Evolutionary conservation across 2,113 vertebrate species (phyloP).

Genomic region (Hiodon tergisus): DNA sequence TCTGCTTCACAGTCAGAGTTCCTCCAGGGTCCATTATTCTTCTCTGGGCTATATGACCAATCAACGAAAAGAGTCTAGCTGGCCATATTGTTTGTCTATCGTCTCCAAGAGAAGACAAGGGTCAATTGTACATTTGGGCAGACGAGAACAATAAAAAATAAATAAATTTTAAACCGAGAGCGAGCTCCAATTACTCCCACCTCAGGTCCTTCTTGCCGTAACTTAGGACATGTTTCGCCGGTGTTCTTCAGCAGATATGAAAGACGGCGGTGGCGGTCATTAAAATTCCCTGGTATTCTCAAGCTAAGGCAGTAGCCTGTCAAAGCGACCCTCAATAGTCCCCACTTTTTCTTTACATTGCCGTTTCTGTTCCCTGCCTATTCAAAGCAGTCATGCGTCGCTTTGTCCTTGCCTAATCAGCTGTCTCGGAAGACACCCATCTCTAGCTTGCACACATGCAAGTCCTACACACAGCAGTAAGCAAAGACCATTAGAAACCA

Average conservation of each 20-base stretch:
- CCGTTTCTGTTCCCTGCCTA: slow-evolving; percentile 62
- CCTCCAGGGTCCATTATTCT: neutral
- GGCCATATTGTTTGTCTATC: slow-evolving; percentile 24
- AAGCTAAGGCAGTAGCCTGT: slow-evolving; percentile 67
- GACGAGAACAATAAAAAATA: slow-evolving; percentile 17
- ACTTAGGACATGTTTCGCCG: slow-evolving; percentile 53
- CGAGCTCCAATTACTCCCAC: slow-evolving; percentile 18
- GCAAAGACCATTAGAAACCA: too few species aligned
- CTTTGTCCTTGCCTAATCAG: slow-evolving; percentile 49
- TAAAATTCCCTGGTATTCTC: slow-evolving; percentile 69
- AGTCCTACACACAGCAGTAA: slow-evolving; percentile 56
- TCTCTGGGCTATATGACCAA: neutral
- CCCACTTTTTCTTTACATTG: slow-evolving; percentile 55
- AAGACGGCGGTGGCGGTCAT: slow-evolving; percentile 65
- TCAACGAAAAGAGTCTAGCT: slow-evolving; percentile 1
- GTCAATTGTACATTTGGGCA: slow-evolving; percentile 38
- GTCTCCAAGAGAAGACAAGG: slow-evolving; percentile 34
- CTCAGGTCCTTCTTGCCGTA: slow-evolving; percentile 28
- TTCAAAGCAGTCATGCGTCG: slow-evolving; percentile 73
- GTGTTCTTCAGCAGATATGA: slow-evolving; percentile 67
- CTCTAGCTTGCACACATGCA: too few species aligned
- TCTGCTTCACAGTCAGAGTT: too few species aligned
- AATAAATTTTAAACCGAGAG: neutral
- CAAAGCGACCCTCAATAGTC: slow-evolving; percentile 67
- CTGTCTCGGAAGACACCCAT: too few species aligned